Evolutionary conservation across 2,888 invertebrate species (phyloP).

Genomic region (Phortica okadai): DNA sequence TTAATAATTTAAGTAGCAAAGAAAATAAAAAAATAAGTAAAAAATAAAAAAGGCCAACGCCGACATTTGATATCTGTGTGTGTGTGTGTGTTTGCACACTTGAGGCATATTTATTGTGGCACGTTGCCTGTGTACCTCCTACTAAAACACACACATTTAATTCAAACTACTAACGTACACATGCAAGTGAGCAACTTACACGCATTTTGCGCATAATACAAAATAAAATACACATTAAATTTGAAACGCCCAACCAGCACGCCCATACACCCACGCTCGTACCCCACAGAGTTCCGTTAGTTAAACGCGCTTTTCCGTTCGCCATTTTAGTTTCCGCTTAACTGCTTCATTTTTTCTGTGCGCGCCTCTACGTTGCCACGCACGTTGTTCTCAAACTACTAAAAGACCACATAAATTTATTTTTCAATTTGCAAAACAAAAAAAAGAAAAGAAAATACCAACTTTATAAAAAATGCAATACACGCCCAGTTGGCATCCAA

Average conservation of each 20-base stretch:
- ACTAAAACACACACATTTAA: not conserved
- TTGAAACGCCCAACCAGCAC: not conserved
- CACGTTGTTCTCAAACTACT: conserved; percentile 63
- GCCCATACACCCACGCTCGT: not conserved
- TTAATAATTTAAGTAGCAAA: conserved; percentile 19
- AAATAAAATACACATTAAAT: conserved; percentile 14
- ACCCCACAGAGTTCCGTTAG: conserved; percentile 44
- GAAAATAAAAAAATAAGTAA: not conserved
- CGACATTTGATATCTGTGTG: not conserved
- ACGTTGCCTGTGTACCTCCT: not conserved
- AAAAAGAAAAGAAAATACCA: conserved; percentile 25
- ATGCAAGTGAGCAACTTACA: not conserved
- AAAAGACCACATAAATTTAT: conserved; percentile 66
- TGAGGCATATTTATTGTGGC: not conserved
- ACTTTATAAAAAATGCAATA: conserved; percentile 60
- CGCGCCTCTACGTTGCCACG: conserved; percentile 32
- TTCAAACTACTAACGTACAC: not conserved
- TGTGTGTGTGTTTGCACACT: not conserved
- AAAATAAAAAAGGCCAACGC: not conserved
- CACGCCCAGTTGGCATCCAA: conserved; percentile 31
- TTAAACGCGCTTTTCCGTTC: conserved; percentile 57
- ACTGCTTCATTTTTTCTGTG: conserved; percentile 1
- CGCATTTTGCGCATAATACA: conserved; percentile 19
- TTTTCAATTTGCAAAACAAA: conserved; percentile 58
- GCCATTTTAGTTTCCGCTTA: conserved; percentile 33